phyloP scores from a whole-genome alignment of 2,113 vertebrate genomes.

The Platichthys flesus region DNA sequence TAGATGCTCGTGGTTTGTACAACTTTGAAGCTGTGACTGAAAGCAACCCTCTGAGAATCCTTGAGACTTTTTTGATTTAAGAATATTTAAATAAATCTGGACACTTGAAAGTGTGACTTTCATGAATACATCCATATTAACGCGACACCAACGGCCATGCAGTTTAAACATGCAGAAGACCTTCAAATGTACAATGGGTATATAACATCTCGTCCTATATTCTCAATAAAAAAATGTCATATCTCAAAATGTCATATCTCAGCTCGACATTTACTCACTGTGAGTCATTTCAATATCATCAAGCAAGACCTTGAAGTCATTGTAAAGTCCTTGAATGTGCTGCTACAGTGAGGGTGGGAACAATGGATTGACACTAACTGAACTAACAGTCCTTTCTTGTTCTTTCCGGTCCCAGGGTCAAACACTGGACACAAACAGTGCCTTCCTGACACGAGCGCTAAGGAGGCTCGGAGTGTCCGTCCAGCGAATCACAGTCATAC shows the following conservation, averaged over 20 bases:
- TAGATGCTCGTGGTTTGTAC: conserved; percentile 1
- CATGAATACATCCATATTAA: neutral
- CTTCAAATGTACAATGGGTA: no score
- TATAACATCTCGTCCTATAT: no score
- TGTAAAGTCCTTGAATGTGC: conserved; percentile 25
- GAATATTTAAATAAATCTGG: conserved; percentile 1
- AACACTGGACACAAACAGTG: conserved; percentile 94
- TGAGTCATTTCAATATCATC: conserved; percentile 17
- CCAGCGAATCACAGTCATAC: conserved; percentile 88
- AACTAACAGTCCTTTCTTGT: conserved; percentile 4
- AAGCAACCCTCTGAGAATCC: conserved; percentile 5
- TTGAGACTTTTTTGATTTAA: conserved; percentile 23
- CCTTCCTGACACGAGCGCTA: conserved; percentile 88
- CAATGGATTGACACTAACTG: neutral
- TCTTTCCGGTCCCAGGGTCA: conserved; percentile 83
- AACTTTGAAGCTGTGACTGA: conserved; percentile 9
- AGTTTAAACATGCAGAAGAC: neutral
- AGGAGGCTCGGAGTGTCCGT: conserved; percentile 90
- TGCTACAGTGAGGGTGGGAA: neutral
- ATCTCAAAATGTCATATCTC: conserved; percentile 8
- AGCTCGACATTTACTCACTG: neutral
- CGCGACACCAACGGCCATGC: neutral
- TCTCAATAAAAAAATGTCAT: conserved; percentile 1
- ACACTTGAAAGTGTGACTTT: conserved; percentile 10
- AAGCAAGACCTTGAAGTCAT: conserved; percentile 24